These are phyloP conservation scores for Mionectes macconnelli DNA, from an alignment of 2,113 vertebrate species.

Conservation along the genomic window DNA sequence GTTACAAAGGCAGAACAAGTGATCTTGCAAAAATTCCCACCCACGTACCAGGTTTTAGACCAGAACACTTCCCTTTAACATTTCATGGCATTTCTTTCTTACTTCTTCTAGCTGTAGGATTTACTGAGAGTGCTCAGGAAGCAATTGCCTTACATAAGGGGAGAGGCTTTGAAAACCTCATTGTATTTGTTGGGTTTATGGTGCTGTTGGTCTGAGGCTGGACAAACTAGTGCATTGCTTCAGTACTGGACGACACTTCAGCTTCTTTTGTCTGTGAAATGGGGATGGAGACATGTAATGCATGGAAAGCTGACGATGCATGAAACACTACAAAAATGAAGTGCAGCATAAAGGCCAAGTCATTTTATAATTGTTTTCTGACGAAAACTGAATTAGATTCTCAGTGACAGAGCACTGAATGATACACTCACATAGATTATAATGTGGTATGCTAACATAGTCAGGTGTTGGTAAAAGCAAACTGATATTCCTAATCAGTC, in stretches of 20 bases:
- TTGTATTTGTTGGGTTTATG: neutral
- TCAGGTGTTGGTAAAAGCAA: conserved; percentile 50
- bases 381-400: conserved; percentile 50
- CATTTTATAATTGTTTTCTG: conserved; percentile 56
- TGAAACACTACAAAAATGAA: conserved; percentile 14
- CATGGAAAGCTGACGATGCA: neutral
- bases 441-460: conserved; percentile 22
- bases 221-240: neutral
- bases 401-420: conserved; percentile 13
- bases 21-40: neutral
- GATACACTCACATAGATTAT: conserved; percentile 45
- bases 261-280: neutral
- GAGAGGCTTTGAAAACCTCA: neutral
- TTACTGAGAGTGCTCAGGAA: neutral
- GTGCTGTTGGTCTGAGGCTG: neutral
- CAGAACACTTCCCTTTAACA: neutral
- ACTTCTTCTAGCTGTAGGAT: neutral
- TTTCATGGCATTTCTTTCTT: neutral
- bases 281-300: neutral
- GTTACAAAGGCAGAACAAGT: neutral
- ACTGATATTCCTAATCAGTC: conserved; percentile 62
- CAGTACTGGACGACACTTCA: neutral
- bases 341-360: conserved; percentile 42
- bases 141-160: neutral
- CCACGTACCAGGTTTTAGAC: neutral